A percentile compares a stretch with the other conserved stretches of the same genome.
Conservation (phyloP, 2,113 vertebrate genomes). For the Raja brachyura region DNA sequence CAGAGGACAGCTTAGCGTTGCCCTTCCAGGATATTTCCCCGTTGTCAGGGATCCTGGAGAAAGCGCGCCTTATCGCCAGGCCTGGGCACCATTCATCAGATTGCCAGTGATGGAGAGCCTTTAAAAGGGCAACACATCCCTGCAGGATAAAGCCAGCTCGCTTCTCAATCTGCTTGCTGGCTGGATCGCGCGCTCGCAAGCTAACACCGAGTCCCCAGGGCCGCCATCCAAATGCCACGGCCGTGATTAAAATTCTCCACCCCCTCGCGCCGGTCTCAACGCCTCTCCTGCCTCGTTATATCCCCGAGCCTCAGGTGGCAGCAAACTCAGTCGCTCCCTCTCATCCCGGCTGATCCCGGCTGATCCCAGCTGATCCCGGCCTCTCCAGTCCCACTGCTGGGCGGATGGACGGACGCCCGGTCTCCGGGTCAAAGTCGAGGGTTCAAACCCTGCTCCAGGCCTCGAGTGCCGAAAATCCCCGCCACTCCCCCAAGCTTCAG, state of each 20-base stretch:
- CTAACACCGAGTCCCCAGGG: slow-evolving; percentile 10
- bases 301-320: too few relatives aligned
- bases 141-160: background rate
- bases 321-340: background rate
- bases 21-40: too few relatives aligned
- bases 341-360: too few relatives aligned
- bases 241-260: slow-evolving; percentile 14
- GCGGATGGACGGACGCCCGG: too few relatives aligned
- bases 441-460: too few relatives aligned
- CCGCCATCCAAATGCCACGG: background rate
- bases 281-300: background rate
- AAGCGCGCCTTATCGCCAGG: background rate
- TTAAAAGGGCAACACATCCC: slow-evolving; percentile 19
- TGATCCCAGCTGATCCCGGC: too few relatives aligned
- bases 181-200: background rate
- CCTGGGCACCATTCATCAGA: background rate
- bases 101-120: background rate
- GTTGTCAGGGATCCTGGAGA: background rate
- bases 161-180: slow-evolving; percentile 16
- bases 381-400: too few relatives aligned
- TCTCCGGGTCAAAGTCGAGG: too few relatives aligned
- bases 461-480: too few relatives aligned
- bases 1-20: background rate
- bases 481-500: too few relatives aligned
- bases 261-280: background rate